These are phyloP conservation scores for Schizaphis graminum DNA, from an alignment of 2,888 invertebrate genomes.

Conservation along the genomic window DNA sequence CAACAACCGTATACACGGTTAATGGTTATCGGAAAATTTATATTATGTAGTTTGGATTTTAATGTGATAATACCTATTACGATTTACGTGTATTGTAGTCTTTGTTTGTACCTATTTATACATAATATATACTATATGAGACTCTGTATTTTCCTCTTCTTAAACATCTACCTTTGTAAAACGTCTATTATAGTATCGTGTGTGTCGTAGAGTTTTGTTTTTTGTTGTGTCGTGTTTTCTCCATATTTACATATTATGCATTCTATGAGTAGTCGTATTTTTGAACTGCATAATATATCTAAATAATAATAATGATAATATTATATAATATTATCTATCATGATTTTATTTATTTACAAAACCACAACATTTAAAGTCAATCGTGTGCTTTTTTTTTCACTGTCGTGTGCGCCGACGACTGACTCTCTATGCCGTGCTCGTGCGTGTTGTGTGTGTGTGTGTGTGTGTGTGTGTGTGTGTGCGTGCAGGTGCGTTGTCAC, in stretches of 20 bases:
- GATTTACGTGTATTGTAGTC: not conserved
- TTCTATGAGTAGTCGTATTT: not conserved
- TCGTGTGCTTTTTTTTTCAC: not conserved
- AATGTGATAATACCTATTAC: not conserved
- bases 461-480: not conserved
- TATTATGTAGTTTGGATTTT: not conserved
- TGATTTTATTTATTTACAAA: not conserved
- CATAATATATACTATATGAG: not conserved
- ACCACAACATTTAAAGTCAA: not conserved
- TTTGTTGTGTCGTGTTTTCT: not conserved
- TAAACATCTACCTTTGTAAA: not conserved
- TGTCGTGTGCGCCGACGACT: slow-evolving; percentile 1
- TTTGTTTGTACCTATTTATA: not conserved
- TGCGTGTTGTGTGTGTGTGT: not conserved
- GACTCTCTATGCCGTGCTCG: not conserved
- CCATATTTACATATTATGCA: not conserved
- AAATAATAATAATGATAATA: not conserved
- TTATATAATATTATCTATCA: not conserved
- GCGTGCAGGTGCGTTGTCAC: slow-evolving; percentile 70
- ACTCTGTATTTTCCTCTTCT: not conserved
- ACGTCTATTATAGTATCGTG: not conserved
- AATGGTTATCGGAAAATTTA: not conserved
- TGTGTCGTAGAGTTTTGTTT: not conserved
- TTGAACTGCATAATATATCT: not conserved
- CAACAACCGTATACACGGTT: not conserved